Base-by-base conservation (phyloP, 2,113 vertebrate species). In the Dolichallabes microphthalmus region DNA sequence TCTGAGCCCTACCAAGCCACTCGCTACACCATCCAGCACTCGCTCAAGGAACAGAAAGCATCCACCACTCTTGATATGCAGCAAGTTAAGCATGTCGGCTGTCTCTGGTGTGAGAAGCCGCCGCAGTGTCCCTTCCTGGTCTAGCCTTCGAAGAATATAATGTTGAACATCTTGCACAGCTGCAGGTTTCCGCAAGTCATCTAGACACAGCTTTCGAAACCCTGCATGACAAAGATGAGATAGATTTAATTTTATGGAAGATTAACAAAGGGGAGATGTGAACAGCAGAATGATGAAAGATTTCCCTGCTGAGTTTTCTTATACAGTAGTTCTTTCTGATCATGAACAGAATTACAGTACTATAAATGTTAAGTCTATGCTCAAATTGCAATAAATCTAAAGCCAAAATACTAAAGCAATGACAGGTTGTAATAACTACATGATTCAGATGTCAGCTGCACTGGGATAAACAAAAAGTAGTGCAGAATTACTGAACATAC, bases 51-150 rank as follows among this genome's bases (percentile, higher is more conserved):
- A 96, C 13, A 96, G 94, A 81, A 96, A 93, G 91, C 95, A 96
- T 55, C 96, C 95, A 0, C 94, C 92, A 45, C 96, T 96, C 89
- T 96, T 96, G 61, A 96, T 95, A 92, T 96, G 95, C 82, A 96
- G 93, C 84, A 96, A 92, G 89, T 95, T 95, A 55, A 96, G 89
- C 95, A 95, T 95, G 87, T 95, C 95, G 0, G 94, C 95, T 0
- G 95, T 95, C 86, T 96, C 94, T 0, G 91, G 94, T 17, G 94
- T 95, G 86, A 96, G 92, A 88, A 95, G 95, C 10, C 92, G 92
- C 0, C 95, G 94, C 45, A 96, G 92, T 0, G 90, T 75, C 0
- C 88, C 92, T 35, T 96, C 95, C 63, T 90, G 87, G 73, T 96
- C 95, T 75, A 96, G 91, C 0, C 95, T 92, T 14, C 91, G 92